phyloP scores from a whole-genome alignment of 2,888 invertebrate genomes.

The Limnephilus lunatus region DNA sequence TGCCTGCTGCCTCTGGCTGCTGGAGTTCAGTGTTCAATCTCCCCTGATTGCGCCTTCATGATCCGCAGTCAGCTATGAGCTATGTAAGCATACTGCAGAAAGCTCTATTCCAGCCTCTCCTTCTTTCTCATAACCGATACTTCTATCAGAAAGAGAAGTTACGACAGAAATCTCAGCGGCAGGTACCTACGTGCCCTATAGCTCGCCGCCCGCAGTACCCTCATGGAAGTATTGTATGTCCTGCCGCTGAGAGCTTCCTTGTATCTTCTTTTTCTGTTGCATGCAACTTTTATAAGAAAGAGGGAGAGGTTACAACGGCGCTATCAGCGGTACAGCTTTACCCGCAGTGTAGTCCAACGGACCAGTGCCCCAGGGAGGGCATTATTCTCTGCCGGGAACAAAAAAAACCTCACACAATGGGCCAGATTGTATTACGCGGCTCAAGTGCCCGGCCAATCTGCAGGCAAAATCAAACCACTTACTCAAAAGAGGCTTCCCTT shows the following conservation, averaged over 20 bases:
- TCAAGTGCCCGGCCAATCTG: background rate
- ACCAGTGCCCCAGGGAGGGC: slow-evolving; percentile 41
- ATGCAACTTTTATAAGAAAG: background rate
- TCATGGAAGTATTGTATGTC: background rate
- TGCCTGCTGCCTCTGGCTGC: background rate
- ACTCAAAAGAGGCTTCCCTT: background rate
- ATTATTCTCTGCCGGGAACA: slow-evolving; percentile 44
- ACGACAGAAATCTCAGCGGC: background rate
- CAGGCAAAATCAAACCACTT: background rate
- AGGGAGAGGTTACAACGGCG: background rate
- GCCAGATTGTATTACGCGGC: slow-evolving; percentile 19
- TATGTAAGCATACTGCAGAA: background rate
- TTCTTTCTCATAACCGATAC: background rate
- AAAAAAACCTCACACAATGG: slow-evolving; percentile 44
- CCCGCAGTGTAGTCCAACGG: background rate
- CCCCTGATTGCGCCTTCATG: too few relatives aligned
- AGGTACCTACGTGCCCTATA: background rate
- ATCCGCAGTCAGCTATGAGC: background rate
- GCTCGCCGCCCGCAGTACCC: background rate
- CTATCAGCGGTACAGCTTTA: background rate
- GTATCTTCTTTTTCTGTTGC: background rate
- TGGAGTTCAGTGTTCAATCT: background rate
- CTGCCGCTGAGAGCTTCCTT: background rate
- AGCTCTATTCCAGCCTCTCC: background rate
- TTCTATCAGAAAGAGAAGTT: background rate